A percentile compares a stretch with the other conserved stretches of the same genome.
phyloP scores from a whole-genome alignment of 2,888 invertebrate species.

The Elysia crispata region DNA sequence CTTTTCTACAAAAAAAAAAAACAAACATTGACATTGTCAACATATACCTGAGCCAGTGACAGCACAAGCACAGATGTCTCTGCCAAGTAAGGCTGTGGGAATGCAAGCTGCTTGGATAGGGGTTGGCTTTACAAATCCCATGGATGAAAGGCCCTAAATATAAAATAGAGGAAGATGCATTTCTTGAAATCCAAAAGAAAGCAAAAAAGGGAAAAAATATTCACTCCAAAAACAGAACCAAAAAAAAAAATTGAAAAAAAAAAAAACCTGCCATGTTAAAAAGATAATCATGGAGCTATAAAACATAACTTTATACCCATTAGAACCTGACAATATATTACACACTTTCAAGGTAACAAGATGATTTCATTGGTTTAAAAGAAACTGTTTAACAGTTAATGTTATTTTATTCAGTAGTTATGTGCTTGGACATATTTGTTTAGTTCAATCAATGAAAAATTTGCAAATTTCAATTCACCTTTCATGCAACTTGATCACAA shows the following conservation, averaged over 20 bases:
- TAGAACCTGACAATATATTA: neutral
- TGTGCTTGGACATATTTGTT: too few species aligned
- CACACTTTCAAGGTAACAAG: neutral
- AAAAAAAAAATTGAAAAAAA: neutral
- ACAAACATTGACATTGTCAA: too few species aligned
- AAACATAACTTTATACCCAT: neutral
- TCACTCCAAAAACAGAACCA: neutral
- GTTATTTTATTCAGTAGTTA: too few species aligned
- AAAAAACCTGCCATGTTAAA: neutral
- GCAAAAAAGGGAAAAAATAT: neutral
- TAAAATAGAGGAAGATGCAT: slow-evolving; percentile 5
- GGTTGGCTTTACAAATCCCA: slow-evolving; percentile 95
- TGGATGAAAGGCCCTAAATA: slow-evolving; percentile 86
- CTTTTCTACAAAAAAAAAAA: too few species aligned
- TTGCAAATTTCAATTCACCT: too few species aligned
- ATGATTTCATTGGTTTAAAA: neutral
- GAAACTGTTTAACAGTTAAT: neutral
- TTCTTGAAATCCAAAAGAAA: neutral
- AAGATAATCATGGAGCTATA: neutral
- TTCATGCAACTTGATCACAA: too few species aligned
- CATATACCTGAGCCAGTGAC: slow-evolving; percentile 87
- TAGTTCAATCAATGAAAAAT: too few species aligned
- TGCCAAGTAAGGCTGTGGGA: slow-evolving; percentile 93
- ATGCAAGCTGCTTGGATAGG: slow-evolving; percentile 97
- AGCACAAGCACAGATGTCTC: slow-evolving; percentile 98